Base-by-base conservation (phyloP, 1,140 invertebrate species). In the Drosophila eugracilis region DNA sequence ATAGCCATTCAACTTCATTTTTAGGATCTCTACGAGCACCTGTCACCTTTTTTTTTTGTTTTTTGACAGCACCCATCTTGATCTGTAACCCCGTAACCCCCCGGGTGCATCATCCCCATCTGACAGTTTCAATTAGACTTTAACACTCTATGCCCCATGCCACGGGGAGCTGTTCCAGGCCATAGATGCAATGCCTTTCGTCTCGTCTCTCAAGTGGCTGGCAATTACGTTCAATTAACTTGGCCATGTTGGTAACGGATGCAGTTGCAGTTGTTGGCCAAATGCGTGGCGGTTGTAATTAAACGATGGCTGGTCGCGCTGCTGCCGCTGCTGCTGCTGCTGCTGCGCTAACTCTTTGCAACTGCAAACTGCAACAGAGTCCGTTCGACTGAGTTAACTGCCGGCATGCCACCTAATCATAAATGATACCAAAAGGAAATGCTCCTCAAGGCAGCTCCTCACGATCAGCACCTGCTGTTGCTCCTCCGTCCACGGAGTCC, bases 371-470 rank as follows among this genome's bases (percentile, higher is more conserved):
- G n/a, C n/a, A n/a, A n/a, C 2, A n/a, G 41, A 45, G 24, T 50
- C 44, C 47, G 30, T 44, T 62, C 41, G 44, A 44, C 75, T 49
- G 44, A 66, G 75, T 57, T 84, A 83, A 81, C 79, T 84, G 78
- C 81, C 83, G 80, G 77, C 80, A 86, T 85, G 81, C 81, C 81
- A 85, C 83, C 81, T 85, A 85, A 85, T 85, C 81, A 85, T 85
- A 85, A 85, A 86, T 85, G 81, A 85, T 85, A 85, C 83, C 83
- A 85, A 85, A 81, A 85, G 81, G 81, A 85, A 85, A 85, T 85
- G 80, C 81, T 77, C 70, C 48, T 85, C 75, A 71, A 75, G 50
- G 73, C 71, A 42, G 28, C 58, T 44, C 41, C 22, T 17, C 59
- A 19, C 41, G 57, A 73, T 55, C 67, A 47, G 60, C 71, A 79